Base-by-base conservation (phyloP, 2,113 vertebrate species). In the Misgurnus anguillicaudatus region DNA sequence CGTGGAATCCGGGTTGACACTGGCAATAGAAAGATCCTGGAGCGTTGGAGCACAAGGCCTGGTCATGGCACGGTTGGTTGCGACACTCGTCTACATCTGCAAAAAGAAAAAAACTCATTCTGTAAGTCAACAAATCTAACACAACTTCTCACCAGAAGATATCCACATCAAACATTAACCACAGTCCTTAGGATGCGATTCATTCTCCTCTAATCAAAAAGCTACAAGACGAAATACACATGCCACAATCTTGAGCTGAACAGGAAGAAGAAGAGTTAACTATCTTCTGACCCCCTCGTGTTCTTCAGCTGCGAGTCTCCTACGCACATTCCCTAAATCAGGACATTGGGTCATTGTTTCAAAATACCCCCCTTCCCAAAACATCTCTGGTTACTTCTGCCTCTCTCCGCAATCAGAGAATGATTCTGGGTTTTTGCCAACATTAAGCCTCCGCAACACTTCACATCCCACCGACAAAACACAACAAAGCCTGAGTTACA, bases 11-110 rank as follows among this genome's bases (percentile, higher is more conserved):
- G 0, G 89, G 82, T 24, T 77, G 88, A 89, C 96, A 98, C 14
- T 0, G 93, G 86, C 96, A 99, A 36, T 91, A 90, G 90, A 96
- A 98, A 80, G 95, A 96, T 9, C 93, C 94, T 1, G 88, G 87
- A 2, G 82, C 81, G 53, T 97, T 96, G 84, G 88, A 84, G 87
- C 96, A 98, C 84, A 87, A 6, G 55, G 94, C 95, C 0, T 87
- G 88, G 0, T 84, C 69, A 82, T 97, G 93, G 77, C 97, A 98
- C 0, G 91, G 94, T 77, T 89, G 92, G 14, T 92, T 87, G 0
- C 70, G 72, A 38, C 96, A 98, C 75, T 98, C 95, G 2, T 98
- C 93, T 4, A 94, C 71, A 8, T 96, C 96, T 86, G 58, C 38
- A 68, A 73, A 48, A n/a, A 76, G 8, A 62, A 75, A 19, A 57